Conservation (phyloP, 2,888 invertebrate genomes). For the Diloba caeruleocephala region DNA sequence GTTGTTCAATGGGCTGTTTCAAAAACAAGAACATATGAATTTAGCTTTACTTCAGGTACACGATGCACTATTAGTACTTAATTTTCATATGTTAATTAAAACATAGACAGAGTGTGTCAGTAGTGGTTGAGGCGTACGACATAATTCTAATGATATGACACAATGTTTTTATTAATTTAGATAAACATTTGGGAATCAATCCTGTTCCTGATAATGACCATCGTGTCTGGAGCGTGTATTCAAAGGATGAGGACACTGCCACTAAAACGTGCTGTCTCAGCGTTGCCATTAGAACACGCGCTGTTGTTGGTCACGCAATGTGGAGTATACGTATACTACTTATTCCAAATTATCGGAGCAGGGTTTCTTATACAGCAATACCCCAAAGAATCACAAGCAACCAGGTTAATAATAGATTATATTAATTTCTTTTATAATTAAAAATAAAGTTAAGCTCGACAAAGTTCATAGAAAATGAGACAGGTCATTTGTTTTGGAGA, state of each 20-base stretch:
- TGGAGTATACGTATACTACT: slow-evolving; percentile 93
- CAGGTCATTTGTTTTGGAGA: too few species aligned
- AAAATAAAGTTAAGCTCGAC: too few species aligned
- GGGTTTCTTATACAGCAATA: slow-evolving; percentile 86
- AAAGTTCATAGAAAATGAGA: too few species aligned
- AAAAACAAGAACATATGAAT: slow-evolving; percentile 84
- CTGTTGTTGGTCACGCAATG: slow-evolving; percentile 93
- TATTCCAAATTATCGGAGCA: slow-evolving; percentile 93
- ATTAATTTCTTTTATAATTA: too few species aligned
- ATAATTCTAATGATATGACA: background rate
- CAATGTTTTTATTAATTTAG: slow-evolving; percentile 55
- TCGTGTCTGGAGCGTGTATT: slow-evolving; percentile 79
- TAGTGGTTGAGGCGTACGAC: too few species aligned
- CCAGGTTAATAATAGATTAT: slow-evolving; percentile 68
- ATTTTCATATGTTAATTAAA: too few species aligned
- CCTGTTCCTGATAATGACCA: slow-evolving; percentile 79
- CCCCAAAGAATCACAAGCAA: slow-evolving; percentile 75
- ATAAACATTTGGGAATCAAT: slow-evolving; percentile 89
- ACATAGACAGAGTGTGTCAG: too few species aligned
- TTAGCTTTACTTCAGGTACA: slow-evolving; percentile 90
- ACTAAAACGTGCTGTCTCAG: slow-evolving; percentile 69
- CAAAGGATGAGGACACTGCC: slow-evolving; percentile 79
- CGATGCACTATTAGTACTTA: background rate
- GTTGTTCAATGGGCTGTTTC: slow-evolving; percentile 91
- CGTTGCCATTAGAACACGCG: slow-evolving; percentile 91